phyloP scores from a whole-genome alignment of 2,797 vertebrate genomes.

The Eidolon dupreanum region DNA sequence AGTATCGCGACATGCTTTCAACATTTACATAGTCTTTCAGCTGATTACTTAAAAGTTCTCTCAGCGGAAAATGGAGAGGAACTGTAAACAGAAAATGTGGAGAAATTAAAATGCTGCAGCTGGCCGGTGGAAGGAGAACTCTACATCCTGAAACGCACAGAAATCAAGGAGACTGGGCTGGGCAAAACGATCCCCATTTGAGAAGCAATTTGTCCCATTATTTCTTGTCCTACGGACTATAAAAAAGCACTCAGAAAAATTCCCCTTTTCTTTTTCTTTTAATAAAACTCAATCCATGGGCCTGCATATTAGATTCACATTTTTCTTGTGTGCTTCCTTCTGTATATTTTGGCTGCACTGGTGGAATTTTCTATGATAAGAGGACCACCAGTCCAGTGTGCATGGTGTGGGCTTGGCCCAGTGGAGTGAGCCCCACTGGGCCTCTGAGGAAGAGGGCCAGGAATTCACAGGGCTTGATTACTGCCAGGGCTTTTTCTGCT shows the following conservation, averaged over 20 bases:
- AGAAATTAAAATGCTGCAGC: background rate
- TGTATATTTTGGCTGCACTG: conserved; percentile 70
- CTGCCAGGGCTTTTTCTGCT: conserved; percentile 44
- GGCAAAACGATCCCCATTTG: background rate
- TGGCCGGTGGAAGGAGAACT: background rate
- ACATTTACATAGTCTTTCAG: background rate
- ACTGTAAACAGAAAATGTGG: background rate
- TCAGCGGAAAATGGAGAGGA: background rate
- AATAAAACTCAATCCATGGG: conserved; percentile 51
- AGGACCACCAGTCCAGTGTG: conserved; percentile 72
- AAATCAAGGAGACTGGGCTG: too few relatives aligned
- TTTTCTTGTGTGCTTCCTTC: conserved; percentile 70
- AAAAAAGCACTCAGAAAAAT: conserved; percentile 45
- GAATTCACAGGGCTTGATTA: conserved; percentile 49
- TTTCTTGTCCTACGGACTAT: background rate
- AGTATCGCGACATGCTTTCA: background rate
- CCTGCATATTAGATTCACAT: conserved; percentile 46
- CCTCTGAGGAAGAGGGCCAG: conserved; percentile 57
- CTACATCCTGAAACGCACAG: background rate
- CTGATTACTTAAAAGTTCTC: background rate
- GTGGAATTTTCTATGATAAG: conserved; percentile 79
- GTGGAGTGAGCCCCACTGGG: conserved; percentile 24
- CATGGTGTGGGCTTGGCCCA: conserved; percentile 57
- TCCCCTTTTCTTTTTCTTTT: background rate
- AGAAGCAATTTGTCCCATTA: background rate